Evolutionary conservation across 2,888 invertebrate species (phyloP), one percentile per base, ranked within the genome.

Genomic region (Syrphus vitripennis): DNA sequence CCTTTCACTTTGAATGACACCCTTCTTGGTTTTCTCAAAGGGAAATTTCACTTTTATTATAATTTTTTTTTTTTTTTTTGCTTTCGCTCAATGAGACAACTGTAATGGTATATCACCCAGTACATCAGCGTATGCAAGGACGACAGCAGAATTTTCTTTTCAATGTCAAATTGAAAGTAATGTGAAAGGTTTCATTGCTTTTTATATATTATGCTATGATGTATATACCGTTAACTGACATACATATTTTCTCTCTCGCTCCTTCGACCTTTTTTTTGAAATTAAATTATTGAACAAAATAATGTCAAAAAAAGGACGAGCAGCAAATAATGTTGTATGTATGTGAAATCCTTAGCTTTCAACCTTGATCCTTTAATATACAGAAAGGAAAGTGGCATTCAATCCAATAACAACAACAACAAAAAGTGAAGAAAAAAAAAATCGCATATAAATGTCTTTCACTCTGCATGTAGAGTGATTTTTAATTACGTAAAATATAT

Each of bases 401-500:
- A 31, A n/a, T n/a, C n/a, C n/a, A n/a, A n/a, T n/a, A n/a, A n/a
- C n/a, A n/a, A n/a, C n/a, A n/a, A n/a, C n/a, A n/a, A 48, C 48
- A 48, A n/a, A 48, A 10, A 48, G 12, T 4, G 2, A 48, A 21
- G 6, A 19, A 9, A 1, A 34, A 34, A 29, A 21, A 29, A 45
- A 45, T 19, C 24, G 14, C 24, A 45, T 63, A 19, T 42, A 65
- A 67, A 67, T 67, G 65, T 45, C 71, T 42, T 71, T 63, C 40
- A 45, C 31, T 55, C 26, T 69, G 71, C 50, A 53, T 40, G 71
- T 53, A 29, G 69, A 48, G 74, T 29, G 29, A 57, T 48, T 77
- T 67, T 75, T 75, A 76, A 63, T 76, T 61, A 81, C 69, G 69
- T 45, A 69, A 75, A 81, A 81, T 69, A 42, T 45, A n/a, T n/a